A percentile compares a stretch with the other conserved stretches of the same genome.
Conservation (phyloP, 35 echinoderm and acorn worm species). For the Chiridota heheva region DNA sequence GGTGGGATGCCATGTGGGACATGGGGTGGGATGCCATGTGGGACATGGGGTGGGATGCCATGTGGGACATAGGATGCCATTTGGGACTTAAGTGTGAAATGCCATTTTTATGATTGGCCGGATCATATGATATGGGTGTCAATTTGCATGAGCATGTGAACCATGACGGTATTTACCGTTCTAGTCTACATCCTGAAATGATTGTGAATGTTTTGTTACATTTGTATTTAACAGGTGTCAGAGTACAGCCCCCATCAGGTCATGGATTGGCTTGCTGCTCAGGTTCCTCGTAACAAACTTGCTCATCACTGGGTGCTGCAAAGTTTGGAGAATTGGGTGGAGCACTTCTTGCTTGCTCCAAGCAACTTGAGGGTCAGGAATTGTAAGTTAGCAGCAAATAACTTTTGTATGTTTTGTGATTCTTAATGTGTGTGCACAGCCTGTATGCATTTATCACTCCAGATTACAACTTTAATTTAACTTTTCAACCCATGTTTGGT, state of each 20-base stretch:
- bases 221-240: conserved; percentile 44
- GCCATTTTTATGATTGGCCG: no score
- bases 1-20: no score
- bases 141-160: no score
- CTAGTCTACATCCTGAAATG: no score
- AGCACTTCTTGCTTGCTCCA: conserved; percentile 66
- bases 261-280: conserved; percentile 81
- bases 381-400: conserved; percentile 51
- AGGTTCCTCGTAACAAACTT: conserved; percentile 70
- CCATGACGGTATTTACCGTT: no score
- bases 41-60: no score
- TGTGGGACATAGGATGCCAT: no score
- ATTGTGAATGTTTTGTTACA: neutral
- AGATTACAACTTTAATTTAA: neutral
- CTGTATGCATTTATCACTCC: neutral
- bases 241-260: conserved; percentile 80
- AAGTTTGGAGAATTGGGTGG: conserved; percentile 67
- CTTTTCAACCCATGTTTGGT: neutral
- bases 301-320: conserved; percentile 74
- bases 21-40: no score
- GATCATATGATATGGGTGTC: no score
- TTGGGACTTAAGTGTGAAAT: no score
- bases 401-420: no score
- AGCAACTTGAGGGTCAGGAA: conserved; percentile 76
- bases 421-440: no score